Conservation (phyloP, 1,140 invertebrate species). For the Drosophila rhopaloa region DNA sequence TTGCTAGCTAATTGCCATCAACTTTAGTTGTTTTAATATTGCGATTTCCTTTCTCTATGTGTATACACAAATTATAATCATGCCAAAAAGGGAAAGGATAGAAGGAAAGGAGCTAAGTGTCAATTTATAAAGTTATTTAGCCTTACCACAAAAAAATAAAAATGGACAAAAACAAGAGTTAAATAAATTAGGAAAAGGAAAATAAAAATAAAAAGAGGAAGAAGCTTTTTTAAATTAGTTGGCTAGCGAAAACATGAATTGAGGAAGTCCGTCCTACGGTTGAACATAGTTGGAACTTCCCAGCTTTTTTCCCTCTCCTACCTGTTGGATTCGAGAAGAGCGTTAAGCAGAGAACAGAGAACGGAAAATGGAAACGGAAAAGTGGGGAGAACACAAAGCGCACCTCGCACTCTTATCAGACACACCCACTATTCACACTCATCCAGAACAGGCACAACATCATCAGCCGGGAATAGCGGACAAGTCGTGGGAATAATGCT, state of each 20-base stretch:
- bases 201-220: background rate
- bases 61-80: constrained; percentile 14
- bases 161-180: background rate
- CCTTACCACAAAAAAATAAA: constrained; percentile 5
- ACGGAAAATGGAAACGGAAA: constrained; percentile 14
- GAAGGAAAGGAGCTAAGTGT: background rate
- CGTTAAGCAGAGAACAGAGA: constrained; percentile 35
- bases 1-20: background rate
- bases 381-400: constrained; percentile 8
- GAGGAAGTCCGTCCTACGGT: constrained; percentile 17
- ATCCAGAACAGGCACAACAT: constrained; percentile 16
- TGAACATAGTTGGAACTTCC: constrained; percentile 10
- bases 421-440: constrained; percentile 8
- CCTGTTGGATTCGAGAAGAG: constrained; percentile 31
- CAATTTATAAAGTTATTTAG: background rate
- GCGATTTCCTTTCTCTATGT: constrained; percentile 2
- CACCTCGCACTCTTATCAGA: constrained; percentile 3
- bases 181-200: constrained; percentile 6
- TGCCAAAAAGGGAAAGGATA: constrained; percentile 29
- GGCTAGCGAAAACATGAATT: constrained; percentile 22
- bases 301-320: constrained; percentile 36
- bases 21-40: background rate
- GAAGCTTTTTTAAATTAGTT: constrained; percentile 41
- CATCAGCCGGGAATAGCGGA: constrained; percentile 11
- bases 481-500: constrained; percentile 10